These are phyloP conservation scores for Naso thynnoides DNA, from an alignment of 2,797 vertebrate species.

Conservation along the genomic window DNA sequence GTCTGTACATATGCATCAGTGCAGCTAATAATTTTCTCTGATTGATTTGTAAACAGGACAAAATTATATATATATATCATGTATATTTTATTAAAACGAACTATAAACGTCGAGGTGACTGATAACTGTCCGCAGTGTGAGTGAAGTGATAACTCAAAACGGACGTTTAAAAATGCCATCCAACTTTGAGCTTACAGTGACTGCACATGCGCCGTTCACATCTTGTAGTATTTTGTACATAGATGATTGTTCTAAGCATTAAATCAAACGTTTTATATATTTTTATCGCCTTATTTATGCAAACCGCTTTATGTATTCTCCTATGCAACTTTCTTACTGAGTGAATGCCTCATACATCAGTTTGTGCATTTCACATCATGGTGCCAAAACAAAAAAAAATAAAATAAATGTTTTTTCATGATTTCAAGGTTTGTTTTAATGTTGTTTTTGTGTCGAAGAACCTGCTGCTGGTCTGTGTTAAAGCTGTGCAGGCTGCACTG, in stretches of 20 bases:
- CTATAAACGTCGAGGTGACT: background rate
- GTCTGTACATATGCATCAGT: constrained; percentile 10
- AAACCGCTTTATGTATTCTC: constrained; percentile 48
- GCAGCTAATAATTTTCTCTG: constrained; percentile 22
- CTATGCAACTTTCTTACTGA: constrained; percentile 57
- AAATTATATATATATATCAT: background rate
- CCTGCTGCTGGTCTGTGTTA: background rate
- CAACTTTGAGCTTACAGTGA: constrained; percentile 22
- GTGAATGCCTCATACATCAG: constrained; percentile 37
- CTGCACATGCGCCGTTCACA: constrained; percentile 57
- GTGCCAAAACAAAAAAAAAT: constrained; percentile 62
- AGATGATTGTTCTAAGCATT: constrained; percentile 39
- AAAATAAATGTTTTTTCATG: constrained; percentile 70
- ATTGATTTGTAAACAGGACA: constrained; percentile 1
- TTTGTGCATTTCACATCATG: constrained; percentile 41
- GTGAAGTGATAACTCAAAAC: background rate
- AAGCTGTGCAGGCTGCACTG: background rate
- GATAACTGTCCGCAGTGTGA: no score
- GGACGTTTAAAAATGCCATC: constrained; percentile 15
- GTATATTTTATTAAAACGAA: background rate
- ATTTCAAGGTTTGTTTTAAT: constrained; percentile 31
- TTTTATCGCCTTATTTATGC: constrained; percentile 73
- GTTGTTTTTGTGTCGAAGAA: background rate
- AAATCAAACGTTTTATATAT: constrained; percentile 50
- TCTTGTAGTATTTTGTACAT: constrained; percentile 51